Evolutionary conservation across 2,113 vertebrate genomes (phyloP).

Genomic region (Lagopus leucura): DNA sequence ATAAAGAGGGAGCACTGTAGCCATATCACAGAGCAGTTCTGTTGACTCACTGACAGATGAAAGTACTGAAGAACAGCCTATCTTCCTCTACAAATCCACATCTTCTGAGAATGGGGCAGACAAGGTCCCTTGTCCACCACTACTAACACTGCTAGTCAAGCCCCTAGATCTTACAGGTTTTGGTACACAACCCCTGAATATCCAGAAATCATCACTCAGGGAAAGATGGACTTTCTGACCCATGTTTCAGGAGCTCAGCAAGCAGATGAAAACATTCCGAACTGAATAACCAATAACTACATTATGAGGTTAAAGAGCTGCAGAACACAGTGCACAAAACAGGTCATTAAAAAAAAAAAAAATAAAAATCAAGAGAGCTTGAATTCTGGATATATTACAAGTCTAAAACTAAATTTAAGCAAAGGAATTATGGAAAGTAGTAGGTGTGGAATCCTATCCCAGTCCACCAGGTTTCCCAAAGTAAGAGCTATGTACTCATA

Average conservation of each 20-base stretch:
- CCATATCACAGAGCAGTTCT: neutral
- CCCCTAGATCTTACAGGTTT: neutral
- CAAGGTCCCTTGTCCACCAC: neutral
- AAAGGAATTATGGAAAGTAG: neutral
- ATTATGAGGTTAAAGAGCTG: neutral
- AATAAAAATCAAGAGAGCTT: neutral
- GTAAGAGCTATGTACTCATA: rapidly evolving
- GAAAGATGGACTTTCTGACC: neutral
- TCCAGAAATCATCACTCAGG: neutral
- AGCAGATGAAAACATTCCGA: neutral
- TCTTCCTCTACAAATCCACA: neutral
- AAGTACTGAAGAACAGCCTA: neutral
- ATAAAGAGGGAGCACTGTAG: neutral
- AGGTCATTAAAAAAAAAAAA: neutral
- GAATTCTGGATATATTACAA: neutral
- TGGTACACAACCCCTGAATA: neutral
- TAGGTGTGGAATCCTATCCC: neutral
- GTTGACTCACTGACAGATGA: neutral
- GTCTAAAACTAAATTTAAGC: neutral
- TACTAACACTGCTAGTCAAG: neutral
- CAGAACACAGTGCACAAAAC: neutral
- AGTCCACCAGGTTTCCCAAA: neutral
- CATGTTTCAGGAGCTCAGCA: neutral
- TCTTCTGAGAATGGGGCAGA: neutral
- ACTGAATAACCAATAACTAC: neutral